These are phyloP conservation scores for Zaprionus nigranus DNA, from an alignment of 1,140 invertebrate genomes.

Conservation along the genomic window DNA sequence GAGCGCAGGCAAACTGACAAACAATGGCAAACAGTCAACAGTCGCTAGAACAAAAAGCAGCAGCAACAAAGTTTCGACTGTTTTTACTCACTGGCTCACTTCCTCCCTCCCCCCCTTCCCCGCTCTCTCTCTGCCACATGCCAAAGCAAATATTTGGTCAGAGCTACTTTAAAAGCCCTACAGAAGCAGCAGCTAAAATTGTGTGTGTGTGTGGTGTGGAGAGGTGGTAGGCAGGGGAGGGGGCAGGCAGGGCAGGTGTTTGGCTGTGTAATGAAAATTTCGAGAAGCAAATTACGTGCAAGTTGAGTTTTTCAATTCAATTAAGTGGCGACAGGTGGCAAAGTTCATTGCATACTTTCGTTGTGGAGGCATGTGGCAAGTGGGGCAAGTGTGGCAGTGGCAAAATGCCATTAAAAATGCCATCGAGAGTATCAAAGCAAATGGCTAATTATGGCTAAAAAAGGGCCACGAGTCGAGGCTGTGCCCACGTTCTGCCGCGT, in stretches of 20 bases:
- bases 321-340: constrained; percentile 68
- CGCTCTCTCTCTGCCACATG: not conserved
- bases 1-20: constrained; percentile 22
- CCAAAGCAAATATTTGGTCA: constrained; percentile 58
- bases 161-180: constrained; percentile 51
- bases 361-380: not conserved
- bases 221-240: not conserved
- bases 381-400: constrained; percentile 1
- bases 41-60: constrained; percentile 23
- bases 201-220: not conserved
- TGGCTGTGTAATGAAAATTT: constrained; percentile 63
- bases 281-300: constrained; percentile 70
- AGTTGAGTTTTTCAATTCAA: constrained; percentile 70
- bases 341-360: constrained; percentile 42
- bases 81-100: constrained; percentile 1
- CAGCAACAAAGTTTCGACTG: constrained; percentile 32
- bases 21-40: constrained; percentile 31
- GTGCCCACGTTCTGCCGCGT: not conserved
- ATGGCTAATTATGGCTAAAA: constrained; percentile 49
- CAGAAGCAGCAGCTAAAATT: constrained; percentile 22
- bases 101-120: too few relatives aligned
- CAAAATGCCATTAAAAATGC: constrained; percentile 32
- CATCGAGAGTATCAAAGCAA: constrained; percentile 61
- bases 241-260: constrained; percentile 1
- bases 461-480: not conserved